These are phyloP conservation scores for Pyralis farinalis DNA, from an alignment of 2,888 invertebrate species.

Conservation along the genomic window DNA sequence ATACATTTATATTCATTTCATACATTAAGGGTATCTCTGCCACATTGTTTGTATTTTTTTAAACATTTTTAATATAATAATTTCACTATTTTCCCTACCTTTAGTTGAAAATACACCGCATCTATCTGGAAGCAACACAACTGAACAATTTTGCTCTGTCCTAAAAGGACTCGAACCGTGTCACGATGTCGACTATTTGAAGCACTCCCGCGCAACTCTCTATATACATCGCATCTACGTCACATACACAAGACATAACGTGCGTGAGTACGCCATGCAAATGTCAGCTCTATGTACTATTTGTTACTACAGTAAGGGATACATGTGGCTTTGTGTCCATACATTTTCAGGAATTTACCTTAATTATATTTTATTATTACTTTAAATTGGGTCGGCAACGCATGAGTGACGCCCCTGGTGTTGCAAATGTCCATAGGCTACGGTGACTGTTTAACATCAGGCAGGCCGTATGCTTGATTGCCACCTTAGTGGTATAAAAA, in stretches of 20 bases:
- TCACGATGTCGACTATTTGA: slow-evolving; percentile 57
- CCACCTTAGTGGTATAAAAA: too few species aligned
- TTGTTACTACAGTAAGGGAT: too few species aligned
- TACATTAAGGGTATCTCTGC: too few species aligned
- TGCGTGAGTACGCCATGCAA: background rate
- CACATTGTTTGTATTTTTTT: background rate
- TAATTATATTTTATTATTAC: too few species aligned
- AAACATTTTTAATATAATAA: slow-evolving; percentile 1
- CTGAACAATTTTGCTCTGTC: slow-evolving; percentile 8
- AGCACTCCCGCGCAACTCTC: slow-evolving; percentile 53
- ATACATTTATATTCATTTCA: too few species aligned
- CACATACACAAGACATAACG: slow-evolving; percentile 20
- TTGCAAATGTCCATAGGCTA: too few species aligned
- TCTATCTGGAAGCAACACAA: slow-evolving; percentile 16
- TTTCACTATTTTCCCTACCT: slow-evolving; percentile 22
- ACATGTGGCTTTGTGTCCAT: too few species aligned
- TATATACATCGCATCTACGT: slow-evolving; percentile 67
- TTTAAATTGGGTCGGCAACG: too few species aligned
- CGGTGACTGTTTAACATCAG: too few species aligned
- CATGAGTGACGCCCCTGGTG: too few species aligned
- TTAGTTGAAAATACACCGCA: slow-evolving; percentile 17
- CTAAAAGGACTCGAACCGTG: slow-evolving; percentile 42
- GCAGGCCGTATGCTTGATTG: too few species aligned
- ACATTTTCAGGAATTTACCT: too few species aligned
- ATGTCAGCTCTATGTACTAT: background rate